These are phyloP conservation scores for Heteromyza rotundicornis DNA, from an alignment of 2,888 invertebrate species.

Conservation along the genomic window DNA sequence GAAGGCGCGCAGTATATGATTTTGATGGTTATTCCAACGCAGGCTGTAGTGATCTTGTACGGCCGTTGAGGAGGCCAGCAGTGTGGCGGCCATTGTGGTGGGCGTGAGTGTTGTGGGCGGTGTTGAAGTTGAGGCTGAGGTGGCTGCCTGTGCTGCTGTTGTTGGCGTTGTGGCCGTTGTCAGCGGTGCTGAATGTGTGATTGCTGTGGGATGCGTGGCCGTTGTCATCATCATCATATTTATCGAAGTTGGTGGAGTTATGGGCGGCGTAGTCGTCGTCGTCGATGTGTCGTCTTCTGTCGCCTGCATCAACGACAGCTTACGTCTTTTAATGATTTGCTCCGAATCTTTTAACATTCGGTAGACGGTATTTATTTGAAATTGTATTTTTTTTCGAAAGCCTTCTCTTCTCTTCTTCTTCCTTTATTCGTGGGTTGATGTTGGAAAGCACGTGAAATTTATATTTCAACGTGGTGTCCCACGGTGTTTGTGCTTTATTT, in stretches of 20 bases:
- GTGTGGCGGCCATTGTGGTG: constrained; percentile 27
- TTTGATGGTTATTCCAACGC: constrained; percentile 93
- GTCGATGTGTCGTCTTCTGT: constrained; percentile 31
- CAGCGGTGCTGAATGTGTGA: neutral
- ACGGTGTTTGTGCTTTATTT: constrained; percentile 2
- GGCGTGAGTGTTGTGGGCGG: constrained; percentile 5
- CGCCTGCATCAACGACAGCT: constrained; percentile 30
- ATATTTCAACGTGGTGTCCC: neutral
- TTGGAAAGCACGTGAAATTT: neutral
- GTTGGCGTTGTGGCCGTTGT: constrained; percentile 11
- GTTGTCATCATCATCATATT: constrained; percentile 36
- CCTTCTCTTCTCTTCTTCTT: too few species aligned
- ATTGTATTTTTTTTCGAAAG: constrained; percentile 8
- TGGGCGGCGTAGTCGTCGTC: constrained; percentile 43
- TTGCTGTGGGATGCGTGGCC: neutral
- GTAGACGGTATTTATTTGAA: constrained; percentile 29
- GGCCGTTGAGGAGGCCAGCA: constrained; percentile 53
- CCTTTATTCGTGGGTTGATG: constrained; percentile 21
- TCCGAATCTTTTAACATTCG: constrained; percentile 61
- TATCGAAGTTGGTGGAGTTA: constrained; percentile 49
- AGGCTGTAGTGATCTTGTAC: constrained; percentile 85
- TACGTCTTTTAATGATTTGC: constrained; percentile 53
- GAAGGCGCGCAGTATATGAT: constrained; percentile 85
- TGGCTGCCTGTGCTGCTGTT: constrained; percentile 21
- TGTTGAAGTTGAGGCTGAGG: constrained; percentile 18